phyloP scores from a whole-genome alignment of 2,888 invertebrate species.

The Pollenia labialis region DNA sequence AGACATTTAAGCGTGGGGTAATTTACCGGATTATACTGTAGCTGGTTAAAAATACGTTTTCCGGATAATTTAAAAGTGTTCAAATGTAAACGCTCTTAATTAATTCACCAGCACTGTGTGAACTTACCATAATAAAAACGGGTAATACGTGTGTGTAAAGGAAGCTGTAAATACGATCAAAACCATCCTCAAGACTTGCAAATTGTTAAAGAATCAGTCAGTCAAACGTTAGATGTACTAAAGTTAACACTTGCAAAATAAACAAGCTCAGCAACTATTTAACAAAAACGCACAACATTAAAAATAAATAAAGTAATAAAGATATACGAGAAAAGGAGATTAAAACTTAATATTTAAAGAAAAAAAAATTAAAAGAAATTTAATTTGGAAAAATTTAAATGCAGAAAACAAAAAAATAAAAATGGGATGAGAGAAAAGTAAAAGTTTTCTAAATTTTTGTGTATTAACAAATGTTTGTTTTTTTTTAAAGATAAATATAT shows the following conservation, averaged over 20 bases:
- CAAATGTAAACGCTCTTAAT: background rate
- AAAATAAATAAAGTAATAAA: background rate
- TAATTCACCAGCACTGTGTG: constrained; percentile 1
- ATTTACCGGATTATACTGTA: no score
- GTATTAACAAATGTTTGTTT: constrained; percentile 32
- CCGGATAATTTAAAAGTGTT: no score
- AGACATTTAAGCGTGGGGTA: no score
- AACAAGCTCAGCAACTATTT: constrained; percentile 20
- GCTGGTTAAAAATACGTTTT: no score
- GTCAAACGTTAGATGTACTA: constrained; percentile 42
- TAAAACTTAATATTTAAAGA: constrained; percentile 30
- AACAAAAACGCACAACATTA: constrained; percentile 19
- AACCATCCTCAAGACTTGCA: constrained; percentile 36
- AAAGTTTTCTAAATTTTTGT: constrained; percentile 53
- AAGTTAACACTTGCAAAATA: constrained; percentile 56
- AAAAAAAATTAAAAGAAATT: constrained; percentile 27
- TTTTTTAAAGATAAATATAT: constrained; percentile 65
- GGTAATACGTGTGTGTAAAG: constrained; percentile 45
- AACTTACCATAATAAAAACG: constrained; percentile 24
- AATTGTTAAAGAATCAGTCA: constrained; percentile 50
- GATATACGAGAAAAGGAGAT: constrained; percentile 25
- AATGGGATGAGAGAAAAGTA: constrained; percentile 58
- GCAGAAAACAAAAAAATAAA: constrained; percentile 42
- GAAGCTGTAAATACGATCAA: constrained; percentile 55
- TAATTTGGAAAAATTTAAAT: constrained; percentile 31